A percentile compares a stretch with the other conserved stretches of the same genome.
phyloP scores from a whole-genome alignment of 2,113 vertebrate species.

The Loxodonta africana region DNA sequence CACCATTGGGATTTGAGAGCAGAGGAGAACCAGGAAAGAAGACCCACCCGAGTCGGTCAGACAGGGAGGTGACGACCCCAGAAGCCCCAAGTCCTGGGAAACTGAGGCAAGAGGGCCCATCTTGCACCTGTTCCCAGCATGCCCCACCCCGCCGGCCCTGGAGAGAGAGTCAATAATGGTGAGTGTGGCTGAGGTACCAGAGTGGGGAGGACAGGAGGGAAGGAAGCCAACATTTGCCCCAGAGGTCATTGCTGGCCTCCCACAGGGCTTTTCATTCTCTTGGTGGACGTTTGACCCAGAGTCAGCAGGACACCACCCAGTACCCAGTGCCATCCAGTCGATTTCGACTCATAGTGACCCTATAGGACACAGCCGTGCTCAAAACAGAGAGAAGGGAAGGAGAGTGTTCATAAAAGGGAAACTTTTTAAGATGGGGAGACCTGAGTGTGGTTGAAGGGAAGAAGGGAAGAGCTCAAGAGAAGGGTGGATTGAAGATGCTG shows the following conservation, averaged over 20 bases:
- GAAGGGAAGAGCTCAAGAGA: background rate
- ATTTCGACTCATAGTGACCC: too few relatives aligned
- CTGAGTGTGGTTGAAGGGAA: background rate
- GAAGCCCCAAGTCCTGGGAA: fast-evolving
- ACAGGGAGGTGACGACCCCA: background rate
- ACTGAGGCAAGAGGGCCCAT: background rate
- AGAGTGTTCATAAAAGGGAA: background rate
- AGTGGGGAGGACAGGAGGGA: background rate
- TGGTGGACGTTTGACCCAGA: fast-evolving
- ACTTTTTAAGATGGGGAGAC: background rate
- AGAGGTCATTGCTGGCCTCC: background rate
- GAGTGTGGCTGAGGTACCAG: background rate
- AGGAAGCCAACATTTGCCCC: background rate
- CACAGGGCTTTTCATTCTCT: background rate
- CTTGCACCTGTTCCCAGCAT: background rate
- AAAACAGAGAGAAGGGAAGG: background rate
- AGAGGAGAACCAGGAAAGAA: background rate
- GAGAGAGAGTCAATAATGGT: background rate
- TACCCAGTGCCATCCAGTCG: too few relatives aligned
- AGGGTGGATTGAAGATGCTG: background rate
- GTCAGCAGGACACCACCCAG: background rate
- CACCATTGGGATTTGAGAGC: background rate
- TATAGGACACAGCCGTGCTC: background rate
- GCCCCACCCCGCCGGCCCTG: background rate
- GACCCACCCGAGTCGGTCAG: background rate